phyloP scores from a whole-genome alignment of 2,113 vertebrate species.

The Phyllopteryx taeniolatus region DNA sequence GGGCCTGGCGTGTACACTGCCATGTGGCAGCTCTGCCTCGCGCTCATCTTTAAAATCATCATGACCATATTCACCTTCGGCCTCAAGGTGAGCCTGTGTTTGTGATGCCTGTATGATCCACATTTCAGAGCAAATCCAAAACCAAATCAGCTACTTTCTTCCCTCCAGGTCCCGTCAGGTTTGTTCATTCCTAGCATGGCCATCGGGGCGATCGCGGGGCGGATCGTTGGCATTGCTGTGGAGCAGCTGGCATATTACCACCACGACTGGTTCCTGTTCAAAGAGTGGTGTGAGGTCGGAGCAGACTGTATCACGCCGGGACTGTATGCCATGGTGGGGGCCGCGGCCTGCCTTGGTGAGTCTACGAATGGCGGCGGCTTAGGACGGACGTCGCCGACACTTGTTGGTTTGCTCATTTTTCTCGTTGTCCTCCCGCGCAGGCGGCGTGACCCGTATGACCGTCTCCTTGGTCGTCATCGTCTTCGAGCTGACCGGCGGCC shows the following conservation, averaged over 20 bases:
- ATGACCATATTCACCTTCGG: constrained; percentile 99
- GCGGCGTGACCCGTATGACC: constrained; percentile 97
- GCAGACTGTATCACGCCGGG: constrained; percentile 97
- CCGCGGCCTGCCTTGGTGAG: constrained; percentile 93
- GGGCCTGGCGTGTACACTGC: constrained; percentile 93
- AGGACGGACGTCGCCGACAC: no score
- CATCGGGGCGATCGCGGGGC: constrained; percentile 93
- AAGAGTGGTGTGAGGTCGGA: constrained; percentile 97
- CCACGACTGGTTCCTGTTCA: constrained; percentile 97
- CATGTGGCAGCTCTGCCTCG: constrained; percentile 96
- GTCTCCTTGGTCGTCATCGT: constrained; percentile 98
- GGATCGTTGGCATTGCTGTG: constrained; percentile 95
- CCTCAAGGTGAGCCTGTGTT: constrained; percentile 82
- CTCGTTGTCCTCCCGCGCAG: constrained; percentile 62
- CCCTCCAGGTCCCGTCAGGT: constrained; percentile 86
- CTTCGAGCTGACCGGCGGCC: constrained; percentile 93
- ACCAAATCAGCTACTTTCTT: neutral
- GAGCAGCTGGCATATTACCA: constrained; percentile 96
- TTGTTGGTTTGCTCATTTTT: no score
- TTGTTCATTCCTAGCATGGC: constrained; percentile 99
- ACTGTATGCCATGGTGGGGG: constrained; percentile 98
- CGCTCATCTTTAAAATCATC: constrained; percentile 97
- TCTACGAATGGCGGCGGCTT: neutral
- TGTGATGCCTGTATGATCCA: neutral
- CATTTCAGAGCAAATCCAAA: no score